phyloP scores from a whole-genome alignment of 2,888 invertebrate species.

The Neuroscelio doddi region DNA sequence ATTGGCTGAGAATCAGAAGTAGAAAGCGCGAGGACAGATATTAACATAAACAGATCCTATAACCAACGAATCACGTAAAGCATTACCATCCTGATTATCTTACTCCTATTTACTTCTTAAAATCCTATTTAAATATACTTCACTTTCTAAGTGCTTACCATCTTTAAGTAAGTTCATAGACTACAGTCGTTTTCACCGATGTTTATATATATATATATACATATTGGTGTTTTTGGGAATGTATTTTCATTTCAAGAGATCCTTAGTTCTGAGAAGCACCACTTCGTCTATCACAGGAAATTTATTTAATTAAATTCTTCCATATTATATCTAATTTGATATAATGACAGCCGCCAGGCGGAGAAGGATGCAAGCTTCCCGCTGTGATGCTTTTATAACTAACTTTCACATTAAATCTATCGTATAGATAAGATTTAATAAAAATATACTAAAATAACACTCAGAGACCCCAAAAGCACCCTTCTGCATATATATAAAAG shows the following conservation, averaged over 20 bases:
- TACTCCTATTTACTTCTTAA: constrained; percentile 39
- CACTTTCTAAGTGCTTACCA: constrained; percentile 9
- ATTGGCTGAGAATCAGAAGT: constrained; percentile 9
- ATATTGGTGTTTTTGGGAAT: background rate
- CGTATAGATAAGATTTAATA: no score
- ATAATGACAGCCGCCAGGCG: no score
- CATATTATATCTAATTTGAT: no score
- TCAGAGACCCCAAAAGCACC: no score
- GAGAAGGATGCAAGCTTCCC: no score
- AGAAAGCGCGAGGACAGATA: constrained; percentile 53
- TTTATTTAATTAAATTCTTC: background rate
- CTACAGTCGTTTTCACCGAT: constrained; percentile 1
- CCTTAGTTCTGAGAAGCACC: no score
- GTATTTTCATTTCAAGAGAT: no score
- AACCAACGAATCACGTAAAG: constrained; percentile 62
- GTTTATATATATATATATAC: constrained; percentile 6
- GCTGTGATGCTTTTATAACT: no score
- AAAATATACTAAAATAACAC: no score
- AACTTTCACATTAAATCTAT: no score
- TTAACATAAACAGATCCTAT: constrained; percentile 66
- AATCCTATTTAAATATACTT: constrained; percentile 22
- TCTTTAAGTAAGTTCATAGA: constrained; percentile 4
- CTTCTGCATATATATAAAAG: no score
- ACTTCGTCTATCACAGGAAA: constrained; percentile 1
- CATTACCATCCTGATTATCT: constrained; percentile 67